Evolutionary conservation across 2,113 vertebrate genomes (phyloP).

Genomic region (Actenoides lindsayi): DNA sequence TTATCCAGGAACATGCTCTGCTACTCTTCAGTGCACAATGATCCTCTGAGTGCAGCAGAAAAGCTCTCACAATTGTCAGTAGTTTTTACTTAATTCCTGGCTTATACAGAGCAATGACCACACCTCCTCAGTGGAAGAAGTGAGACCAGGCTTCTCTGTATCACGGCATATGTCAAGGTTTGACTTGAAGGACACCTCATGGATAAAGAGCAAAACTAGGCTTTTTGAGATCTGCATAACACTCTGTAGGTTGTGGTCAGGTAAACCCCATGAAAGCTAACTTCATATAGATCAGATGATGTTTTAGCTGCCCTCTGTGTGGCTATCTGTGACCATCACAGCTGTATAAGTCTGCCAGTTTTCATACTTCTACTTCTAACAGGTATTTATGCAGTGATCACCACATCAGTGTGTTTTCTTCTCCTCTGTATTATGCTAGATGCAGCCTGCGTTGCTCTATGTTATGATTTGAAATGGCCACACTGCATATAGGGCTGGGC

Average conservation of each 20-base stretch:
- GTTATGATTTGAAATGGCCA: neutral
- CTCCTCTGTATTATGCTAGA: neutral
- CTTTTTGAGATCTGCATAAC: neutral
- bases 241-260: neutral
- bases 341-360: neutral
- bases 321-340: neutral
- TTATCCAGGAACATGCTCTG: neutral
- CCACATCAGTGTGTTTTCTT: neutral
- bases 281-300: neutral
- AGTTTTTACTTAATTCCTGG: neutral
- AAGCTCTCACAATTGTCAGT: neutral
- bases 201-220: neutral
- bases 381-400: neutral
- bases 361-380: neutral
- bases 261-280: neutral
- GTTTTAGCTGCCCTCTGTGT: neutral
- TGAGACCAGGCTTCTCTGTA: neutral
- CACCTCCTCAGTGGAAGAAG: neutral
- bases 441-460: neutral
- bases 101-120: neutral
- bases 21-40: neutral
- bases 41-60: neutral
- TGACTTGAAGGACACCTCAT: neutral
- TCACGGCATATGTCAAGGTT: neutral
- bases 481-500: rapidly evolving